Evolutionary conservation across 1,140 invertebrate species (phyloP).

Genomic region (Pollicipes pollicipes): DNA sequence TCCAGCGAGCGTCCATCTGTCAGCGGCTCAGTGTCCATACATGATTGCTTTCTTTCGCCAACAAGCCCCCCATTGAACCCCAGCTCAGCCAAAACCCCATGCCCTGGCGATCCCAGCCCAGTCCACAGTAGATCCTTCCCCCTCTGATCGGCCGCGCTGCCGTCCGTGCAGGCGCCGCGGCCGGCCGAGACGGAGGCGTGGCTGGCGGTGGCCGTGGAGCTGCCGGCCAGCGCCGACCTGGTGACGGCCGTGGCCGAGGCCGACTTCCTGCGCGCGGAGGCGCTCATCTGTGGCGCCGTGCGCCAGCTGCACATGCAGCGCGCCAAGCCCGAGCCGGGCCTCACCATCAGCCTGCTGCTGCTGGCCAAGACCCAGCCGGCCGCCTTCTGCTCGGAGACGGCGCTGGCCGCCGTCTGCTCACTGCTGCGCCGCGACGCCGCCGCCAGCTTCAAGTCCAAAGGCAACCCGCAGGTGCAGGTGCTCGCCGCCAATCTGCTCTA

Average conservation of each 20-base stretch:
- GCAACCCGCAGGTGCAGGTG: slow-evolving; percentile 60
- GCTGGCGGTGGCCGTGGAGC: slow-evolving; percentile 46
- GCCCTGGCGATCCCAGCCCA: no score
- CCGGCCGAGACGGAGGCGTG: slow-evolving; percentile 63
- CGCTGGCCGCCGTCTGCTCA: slow-evolving; percentile 33
- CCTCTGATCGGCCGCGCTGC: no score
- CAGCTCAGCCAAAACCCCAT: no score
- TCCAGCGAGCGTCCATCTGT: no score
- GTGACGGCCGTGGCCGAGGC: slow-evolving; percentile 34
- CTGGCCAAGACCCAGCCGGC: slow-evolving; percentile 60
- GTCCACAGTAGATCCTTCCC: no score
- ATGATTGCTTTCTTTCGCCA: no score
- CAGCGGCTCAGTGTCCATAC: no score
- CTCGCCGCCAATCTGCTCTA: slow-evolving; percentile 69
- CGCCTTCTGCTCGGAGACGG: slow-evolving; percentile 39
- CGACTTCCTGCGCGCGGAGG: slow-evolving; percentile 32
- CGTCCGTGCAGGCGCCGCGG: slow-evolving; percentile 30
- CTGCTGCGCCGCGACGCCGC: slow-evolving; percentile 35
- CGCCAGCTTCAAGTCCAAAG: slow-evolving; percentile 49
- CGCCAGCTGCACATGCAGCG: slow-evolving; percentile 27
- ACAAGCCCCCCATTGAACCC: no score
- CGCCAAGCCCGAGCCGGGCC: slow-evolving; percentile 57
- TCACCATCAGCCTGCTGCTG: slow-evolving; percentile 59
- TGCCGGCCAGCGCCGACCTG: slow-evolving; percentile 51
- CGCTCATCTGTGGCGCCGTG: slow-evolving; percentile 34